Evolutionary conservation across 2,113 vertebrate genomes (phyloP).

Genomic region (Nothocercus julius): DNA sequence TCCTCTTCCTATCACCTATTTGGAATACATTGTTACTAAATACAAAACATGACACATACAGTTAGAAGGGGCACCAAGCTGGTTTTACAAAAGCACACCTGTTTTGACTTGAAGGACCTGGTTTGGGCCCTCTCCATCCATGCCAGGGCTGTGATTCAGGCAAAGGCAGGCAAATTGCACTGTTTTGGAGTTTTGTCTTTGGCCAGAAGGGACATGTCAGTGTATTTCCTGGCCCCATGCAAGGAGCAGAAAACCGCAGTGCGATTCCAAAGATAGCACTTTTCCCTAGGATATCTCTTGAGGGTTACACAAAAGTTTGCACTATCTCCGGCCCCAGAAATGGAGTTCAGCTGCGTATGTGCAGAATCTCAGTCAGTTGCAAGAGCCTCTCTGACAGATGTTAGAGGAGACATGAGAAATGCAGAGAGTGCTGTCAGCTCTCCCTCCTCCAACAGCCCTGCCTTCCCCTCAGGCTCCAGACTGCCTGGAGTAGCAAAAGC

Average conservation of each 20-base stretch:
- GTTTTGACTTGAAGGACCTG: not conserved
- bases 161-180: not conserved
- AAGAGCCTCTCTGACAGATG: not conserved
- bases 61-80: not conserved
- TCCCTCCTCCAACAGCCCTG: not conserved
- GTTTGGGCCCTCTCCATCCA: not conserved
- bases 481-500: not conserved
- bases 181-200: not conserved
- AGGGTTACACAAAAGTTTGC: too few relatives aligned
- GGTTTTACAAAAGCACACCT: not conserved
- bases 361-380: fast-evolving
- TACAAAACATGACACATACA: not conserved
- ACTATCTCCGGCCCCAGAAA: not conserved
- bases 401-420: not conserved
- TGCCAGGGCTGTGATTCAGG: not conserved
- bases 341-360: fast-evolving
- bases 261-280: not conserved
- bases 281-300: too few relatives aligned
- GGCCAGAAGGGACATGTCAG: not conserved
- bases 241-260: not conserved
- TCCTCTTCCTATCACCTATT: not conserved
- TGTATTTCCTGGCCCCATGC: not conserved
- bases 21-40: not conserved
- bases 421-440: not conserved
- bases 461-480: not conserved